phyloP scores from a whole-genome alignment of 2,113 vertebrate species.

The Carollia perspicillata region DNA sequence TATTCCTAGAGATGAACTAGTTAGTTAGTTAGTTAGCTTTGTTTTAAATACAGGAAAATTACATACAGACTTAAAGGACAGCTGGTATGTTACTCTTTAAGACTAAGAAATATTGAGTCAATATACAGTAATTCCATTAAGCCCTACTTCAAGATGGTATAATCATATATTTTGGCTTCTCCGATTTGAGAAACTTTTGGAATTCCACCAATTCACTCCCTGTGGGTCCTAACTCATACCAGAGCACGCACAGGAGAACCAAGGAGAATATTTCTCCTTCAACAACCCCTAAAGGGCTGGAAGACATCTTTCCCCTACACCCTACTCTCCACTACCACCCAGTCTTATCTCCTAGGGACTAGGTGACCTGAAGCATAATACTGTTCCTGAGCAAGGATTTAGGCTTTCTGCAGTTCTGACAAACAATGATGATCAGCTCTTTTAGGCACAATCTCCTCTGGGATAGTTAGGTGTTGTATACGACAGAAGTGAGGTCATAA shows the following conservation, averaged over 20 bases:
- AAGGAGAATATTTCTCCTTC: background rate
- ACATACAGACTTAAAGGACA: background rate
- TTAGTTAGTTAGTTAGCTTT: too few species aligned
- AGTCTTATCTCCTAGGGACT: background rate
- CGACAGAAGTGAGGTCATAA: background rate
- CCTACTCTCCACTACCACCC: background rate
- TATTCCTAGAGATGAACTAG: background rate
- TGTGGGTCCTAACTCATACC: background rate
- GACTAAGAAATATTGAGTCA: background rate
- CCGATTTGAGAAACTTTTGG: background rate
- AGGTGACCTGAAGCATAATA: background rate
- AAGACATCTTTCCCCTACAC: background rate
- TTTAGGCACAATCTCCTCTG: background rate
- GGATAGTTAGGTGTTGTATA: background rate
- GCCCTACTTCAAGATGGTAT: background rate
- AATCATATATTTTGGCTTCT: background rate
- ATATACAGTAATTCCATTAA: background rate
- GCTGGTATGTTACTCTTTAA: background rate
- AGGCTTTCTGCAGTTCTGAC: slow-evolving; percentile 29
- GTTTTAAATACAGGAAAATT: background rate
- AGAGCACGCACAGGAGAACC: background rate
- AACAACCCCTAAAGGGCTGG: background rate
- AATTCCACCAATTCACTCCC: background rate
- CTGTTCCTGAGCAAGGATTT: background rate
- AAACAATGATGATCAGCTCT: background rate